Conservation (phyloP, 2,113 vertebrate species). For the Leucosticte australis region DNA sequence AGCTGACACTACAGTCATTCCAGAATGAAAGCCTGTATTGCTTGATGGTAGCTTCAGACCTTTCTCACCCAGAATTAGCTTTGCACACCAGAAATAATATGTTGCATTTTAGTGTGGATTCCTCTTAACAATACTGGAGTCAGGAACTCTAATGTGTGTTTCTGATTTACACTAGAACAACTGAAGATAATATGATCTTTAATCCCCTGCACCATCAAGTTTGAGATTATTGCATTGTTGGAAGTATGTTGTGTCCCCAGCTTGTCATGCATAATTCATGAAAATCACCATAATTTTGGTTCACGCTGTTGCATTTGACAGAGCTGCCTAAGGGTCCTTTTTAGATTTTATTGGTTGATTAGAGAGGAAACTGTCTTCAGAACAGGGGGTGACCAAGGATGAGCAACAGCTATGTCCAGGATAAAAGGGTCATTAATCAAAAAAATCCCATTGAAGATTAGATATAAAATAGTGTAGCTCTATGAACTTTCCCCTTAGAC, state of each 20-base stretch:
- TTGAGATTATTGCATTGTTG: background rate
- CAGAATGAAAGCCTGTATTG: background rate
- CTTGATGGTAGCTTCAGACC: background rate
- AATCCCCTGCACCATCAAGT: background rate
- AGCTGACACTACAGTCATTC: background rate
- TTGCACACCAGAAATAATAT: background rate
- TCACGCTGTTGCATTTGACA: background rate
- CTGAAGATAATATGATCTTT: background rate
- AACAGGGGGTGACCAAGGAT: background rate
- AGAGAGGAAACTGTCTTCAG: background rate
- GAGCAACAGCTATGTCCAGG: background rate
- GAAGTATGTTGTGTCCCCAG: background rate
- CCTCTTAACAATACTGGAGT: background rate
- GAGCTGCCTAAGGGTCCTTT: background rate
- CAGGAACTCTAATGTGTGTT: background rate
- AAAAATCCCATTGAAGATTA: background rate
- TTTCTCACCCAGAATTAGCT: background rate
- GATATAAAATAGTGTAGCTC: background rate
- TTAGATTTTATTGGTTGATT: background rate
- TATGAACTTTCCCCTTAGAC: background rate
- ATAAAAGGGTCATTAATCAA: background rate
- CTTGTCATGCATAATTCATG: background rate
- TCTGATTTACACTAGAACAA: background rate
- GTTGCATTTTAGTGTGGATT: background rate
- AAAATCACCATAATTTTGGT: background rate